A percentile compares a stretch with the other conserved stretches of the same genome.
Conservation (phyloP, 2,888 invertebrate species). For the Sarcophaga subvicina region DNA sequence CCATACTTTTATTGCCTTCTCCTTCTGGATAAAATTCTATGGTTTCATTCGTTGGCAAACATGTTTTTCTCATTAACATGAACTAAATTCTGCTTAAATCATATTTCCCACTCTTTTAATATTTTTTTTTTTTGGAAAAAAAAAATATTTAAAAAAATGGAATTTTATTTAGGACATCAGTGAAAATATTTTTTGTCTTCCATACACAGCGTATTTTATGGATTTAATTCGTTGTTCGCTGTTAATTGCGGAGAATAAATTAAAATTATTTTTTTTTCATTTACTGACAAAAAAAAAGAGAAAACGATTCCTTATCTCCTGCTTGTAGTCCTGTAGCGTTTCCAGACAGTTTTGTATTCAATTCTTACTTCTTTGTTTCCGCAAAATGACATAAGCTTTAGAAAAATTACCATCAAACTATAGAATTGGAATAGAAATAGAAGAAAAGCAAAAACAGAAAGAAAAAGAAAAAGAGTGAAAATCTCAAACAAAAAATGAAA, state of each 20-base stretch:
- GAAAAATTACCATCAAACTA: not conserved
- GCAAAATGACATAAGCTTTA: conserved; percentile 15
- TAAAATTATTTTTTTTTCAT: not conserved
- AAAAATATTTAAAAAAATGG: not conserved
- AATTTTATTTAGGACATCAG: too few relatives aligned
- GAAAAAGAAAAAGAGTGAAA: not conserved
- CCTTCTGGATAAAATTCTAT: too few relatives aligned
- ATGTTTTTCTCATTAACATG: not conserved
- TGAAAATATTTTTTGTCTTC: too few relatives aligned
- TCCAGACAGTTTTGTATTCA: not conserved
- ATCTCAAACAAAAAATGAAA: not conserved
- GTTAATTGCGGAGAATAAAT: not conserved
- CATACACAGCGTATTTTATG: too few relatives aligned
- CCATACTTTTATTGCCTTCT: too few relatives aligned
- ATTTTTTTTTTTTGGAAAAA: too few relatives aligned
- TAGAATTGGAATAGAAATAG: not conserved
- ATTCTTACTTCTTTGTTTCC: not conserved
- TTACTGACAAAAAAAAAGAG: too few relatives aligned
- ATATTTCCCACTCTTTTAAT: not conserved
- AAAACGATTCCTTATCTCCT: not conserved
- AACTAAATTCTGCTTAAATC: not conserved
- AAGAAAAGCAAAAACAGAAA: not conserved
- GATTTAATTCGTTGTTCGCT: too few relatives aligned
- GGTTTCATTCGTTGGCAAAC: not conserved
- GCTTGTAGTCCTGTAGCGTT: not conserved